phyloP scores from a whole-genome alignment of 2,888 invertebrate genomes.

The Loripinus fragilis region DNA sequence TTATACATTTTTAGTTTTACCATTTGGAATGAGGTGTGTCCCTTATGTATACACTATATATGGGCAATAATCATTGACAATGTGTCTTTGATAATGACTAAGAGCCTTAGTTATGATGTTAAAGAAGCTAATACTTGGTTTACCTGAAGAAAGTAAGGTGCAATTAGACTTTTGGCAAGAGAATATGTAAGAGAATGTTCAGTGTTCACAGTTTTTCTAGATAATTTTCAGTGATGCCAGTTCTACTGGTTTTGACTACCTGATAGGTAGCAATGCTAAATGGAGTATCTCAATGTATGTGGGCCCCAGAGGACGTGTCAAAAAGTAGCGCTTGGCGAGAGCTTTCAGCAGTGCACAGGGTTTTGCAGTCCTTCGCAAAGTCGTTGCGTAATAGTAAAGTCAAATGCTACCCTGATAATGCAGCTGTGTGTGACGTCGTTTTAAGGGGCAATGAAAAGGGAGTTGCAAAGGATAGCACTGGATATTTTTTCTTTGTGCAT shows the following conservation, averaged over 20 bases:
- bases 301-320: background rate
- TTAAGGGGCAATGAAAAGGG: conserved; percentile 39
- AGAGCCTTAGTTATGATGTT: background rate
- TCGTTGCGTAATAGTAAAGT: conserved; percentile 14
- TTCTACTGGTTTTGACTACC: conserved; percentile 19
- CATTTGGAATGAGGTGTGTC: too few species aligned
- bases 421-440: conserved; percentile 20
- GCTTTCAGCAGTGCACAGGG: conserved; percentile 25
- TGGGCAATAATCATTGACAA: background rate
- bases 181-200: conserved; percentile 11
- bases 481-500: conserved; percentile 21
- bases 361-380: conserved; percentile 5
- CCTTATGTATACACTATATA: too few species aligned
- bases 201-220: background rate
- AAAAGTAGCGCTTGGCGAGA: conserved; percentile 38
- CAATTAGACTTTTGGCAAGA: background rate
- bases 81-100: background rate
- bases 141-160: background rate
- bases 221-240: conserved; percentile 34
- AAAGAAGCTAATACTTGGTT: background rate
- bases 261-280: conserved; percentile 22
- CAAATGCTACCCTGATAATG: conserved; percentile 19
- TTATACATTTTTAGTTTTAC: too few species aligned
- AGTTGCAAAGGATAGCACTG: conserved; percentile 25
- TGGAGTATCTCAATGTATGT: conserved; percentile 27